A percentile compares a stretch with the other conserved stretches of the same genome.
These are phyloP conservation scores for Nannobrachium achirus DNA, from an alignment of 2,113 vertebrate genomes.

Conservation along the genomic window DNA sequence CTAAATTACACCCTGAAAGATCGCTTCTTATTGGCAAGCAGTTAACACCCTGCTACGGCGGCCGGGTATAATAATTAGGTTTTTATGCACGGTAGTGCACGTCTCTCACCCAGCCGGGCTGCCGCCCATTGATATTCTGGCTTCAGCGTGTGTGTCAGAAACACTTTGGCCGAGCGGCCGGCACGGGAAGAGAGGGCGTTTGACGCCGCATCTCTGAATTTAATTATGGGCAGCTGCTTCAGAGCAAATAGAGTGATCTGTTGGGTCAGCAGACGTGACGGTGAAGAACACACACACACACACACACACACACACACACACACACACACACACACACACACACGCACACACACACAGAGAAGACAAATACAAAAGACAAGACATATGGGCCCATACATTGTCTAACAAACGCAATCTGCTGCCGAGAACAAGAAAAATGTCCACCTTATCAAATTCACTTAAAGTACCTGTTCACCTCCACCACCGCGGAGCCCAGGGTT, in stretches of 20 bases:
- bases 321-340: not conserved
- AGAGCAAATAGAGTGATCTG: constrained; percentile 64
- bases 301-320: not conserved
- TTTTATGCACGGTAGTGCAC: constrained; percentile 23
- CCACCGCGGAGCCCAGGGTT: no score
- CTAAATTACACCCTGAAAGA: no score
- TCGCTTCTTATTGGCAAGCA: no score
- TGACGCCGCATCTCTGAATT: constrained; percentile 69
- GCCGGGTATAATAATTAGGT: no score
- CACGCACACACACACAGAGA: not conserved
- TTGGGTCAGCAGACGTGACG: constrained; percentile 52
- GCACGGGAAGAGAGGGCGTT: constrained; percentile 55
- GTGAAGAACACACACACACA: constrained; percentile 8
- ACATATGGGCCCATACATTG: no score
- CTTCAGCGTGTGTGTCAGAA: constrained; percentile 61
- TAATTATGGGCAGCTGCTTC: constrained; percentile 73
- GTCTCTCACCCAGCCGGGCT: constrained; percentile 27
- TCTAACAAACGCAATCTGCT: not conserved
- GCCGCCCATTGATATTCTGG: constrained; percentile 73
- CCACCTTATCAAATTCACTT: no score
- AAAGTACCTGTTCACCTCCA: no score
- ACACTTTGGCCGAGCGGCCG: constrained; percentile 57
- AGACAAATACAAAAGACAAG: not conserved
- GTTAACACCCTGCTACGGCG: no score
- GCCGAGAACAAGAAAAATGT: not conserved